Conservation (phyloP, 2,113 vertebrate genomes). For the Dicentrarchus labrax region DNA sequence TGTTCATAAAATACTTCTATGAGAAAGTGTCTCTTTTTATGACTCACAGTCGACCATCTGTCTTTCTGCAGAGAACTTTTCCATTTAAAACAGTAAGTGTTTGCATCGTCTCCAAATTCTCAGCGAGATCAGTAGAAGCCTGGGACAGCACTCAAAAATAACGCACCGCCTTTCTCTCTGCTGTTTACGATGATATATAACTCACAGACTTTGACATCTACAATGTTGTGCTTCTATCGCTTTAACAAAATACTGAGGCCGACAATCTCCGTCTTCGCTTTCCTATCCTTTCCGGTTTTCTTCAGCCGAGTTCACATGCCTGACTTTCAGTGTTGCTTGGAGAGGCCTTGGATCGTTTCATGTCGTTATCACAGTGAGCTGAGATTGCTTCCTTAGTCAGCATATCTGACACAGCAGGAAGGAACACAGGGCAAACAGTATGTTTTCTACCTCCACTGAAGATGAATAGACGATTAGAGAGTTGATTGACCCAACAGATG, state of each 20-base stretch:
- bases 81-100: constrained; percentile 43
- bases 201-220: not conserved
- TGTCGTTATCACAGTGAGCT: constrained; percentile 62
- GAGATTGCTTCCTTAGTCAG: constrained; percentile 62
- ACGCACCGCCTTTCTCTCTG: not conserved
- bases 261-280: not conserved
- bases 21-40: constrained; percentile 65
- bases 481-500: constrained; percentile 79
- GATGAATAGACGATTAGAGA: constrained; percentile 42
- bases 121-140: constrained; percentile 44
- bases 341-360: constrained; percentile 60
- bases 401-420: constrained; percentile 69
- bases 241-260: not conserved
- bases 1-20: constrained; percentile 60
- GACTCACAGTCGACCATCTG: constrained; percentile 61
- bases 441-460: constrained; percentile 64
- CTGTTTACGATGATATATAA: constrained; percentile 13
- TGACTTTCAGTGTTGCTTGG: constrained; percentile 58
- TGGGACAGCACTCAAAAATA: constrained; percentile 21
- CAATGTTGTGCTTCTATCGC: not conserved
- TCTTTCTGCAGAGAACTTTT: constrained; percentile 42
- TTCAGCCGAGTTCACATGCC: constrained; percentile 36
- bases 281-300: not conserved
- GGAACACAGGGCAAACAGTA: constrained; percentile 52
- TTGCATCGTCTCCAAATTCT: constrained; percentile 57